Evolutionary conservation across 2,888 invertebrate species (phyloP), one percentile per base, ranked within the genome.

Genomic region (Matsumyia berberina): DNA sequence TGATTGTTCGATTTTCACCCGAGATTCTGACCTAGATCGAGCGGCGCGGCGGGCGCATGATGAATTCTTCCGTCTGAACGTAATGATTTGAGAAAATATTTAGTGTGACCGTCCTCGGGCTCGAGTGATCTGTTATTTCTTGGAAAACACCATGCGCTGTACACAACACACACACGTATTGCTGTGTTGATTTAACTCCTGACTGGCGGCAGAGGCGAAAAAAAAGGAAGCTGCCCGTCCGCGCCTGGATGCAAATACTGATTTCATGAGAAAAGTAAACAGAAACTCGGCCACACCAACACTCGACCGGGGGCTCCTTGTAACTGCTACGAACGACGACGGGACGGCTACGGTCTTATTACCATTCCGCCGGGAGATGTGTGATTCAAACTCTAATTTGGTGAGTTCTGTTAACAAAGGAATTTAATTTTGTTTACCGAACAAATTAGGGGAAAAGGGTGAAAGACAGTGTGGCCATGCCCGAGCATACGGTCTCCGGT

Each of bases 231-330:
- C 83, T 62, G 29, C 72, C 78, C 78, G 57, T 83, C 73, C 78
- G 83, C 78, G 83, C 79, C 79, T 73, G 62, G 35, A 67, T 62
- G 83, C 73, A 83, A 83, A 83, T 83, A 79, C 72, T 37, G 67
- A 83, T 62, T 83, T 85, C 85, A 85, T 85, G 85, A 80, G 85
- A 85, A 85, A 85, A 67, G 85, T 66, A 80, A 85, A 85, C 74
- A 85, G 53, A 64, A 53, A 60, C 83, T 37, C 46, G 51, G 33
- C 64, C 33, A 67, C 62, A 44, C 33, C 29, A 31, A 73, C 73
- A 57, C 62, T 46, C 46, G 60, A 58, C 55, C 51, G 70, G 31
- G 39, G 70, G 58, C 76, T 44, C 58, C 64, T 64, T 76, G 15
- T 64, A 66, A 46, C 24, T 49, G 53, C 39, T 4, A 24, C 4